These are phyloP conservation scores for Bimastos eiseni DNA, from an alignment of 2,888 invertebrate species.

Conservation along the genomic window DNA sequence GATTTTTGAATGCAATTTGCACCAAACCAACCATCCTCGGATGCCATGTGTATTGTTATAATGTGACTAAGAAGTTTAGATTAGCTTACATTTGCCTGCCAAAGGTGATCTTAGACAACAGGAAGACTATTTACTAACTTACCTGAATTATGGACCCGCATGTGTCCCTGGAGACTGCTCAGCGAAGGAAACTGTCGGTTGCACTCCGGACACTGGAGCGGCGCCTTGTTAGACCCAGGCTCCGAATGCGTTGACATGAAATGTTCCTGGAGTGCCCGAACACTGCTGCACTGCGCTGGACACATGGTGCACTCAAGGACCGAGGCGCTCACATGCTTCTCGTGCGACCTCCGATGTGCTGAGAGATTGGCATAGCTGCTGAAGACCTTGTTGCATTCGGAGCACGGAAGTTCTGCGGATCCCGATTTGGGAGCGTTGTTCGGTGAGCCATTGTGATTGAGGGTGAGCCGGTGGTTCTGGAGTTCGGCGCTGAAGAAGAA, in stretches of 20 bases:
- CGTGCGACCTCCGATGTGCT: slow-evolving; percentile 48
- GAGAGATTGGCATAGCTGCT: slow-evolving; percentile 50
- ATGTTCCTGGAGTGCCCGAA: slow-evolving; percentile 55
- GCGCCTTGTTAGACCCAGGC: not conserved
- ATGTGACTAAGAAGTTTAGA: not conserved
- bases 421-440: not conserved
- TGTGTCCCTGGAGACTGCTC: slow-evolving; percentile 65
- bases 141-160: slow-evolving; percentile 63
- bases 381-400: slow-evolving; percentile 57
- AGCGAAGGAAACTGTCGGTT: slow-evolving; percentile 63
- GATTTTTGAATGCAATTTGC: not conserved
- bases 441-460: slow-evolving; percentile 20
- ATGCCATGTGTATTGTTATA: not conserved
- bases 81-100: not conserved
- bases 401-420: slow-evolving; percentile 48
- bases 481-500: slow-evolving; percentile 90
- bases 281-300: slow-evolving; percentile 50
- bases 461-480: slow-evolving; percentile 73
- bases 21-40: not conserved
- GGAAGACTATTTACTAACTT: slow-evolving; percentile 20
- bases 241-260: slow-evolving; percentile 53
- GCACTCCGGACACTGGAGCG: slow-evolving; percentile 61
- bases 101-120: not conserved
- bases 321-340: slow-evolving; percentile 28
- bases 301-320: slow-evolving; percentile 55